Conservation (phyloP, 2,113 vertebrate species). For the Pteropus alecto region DNA sequence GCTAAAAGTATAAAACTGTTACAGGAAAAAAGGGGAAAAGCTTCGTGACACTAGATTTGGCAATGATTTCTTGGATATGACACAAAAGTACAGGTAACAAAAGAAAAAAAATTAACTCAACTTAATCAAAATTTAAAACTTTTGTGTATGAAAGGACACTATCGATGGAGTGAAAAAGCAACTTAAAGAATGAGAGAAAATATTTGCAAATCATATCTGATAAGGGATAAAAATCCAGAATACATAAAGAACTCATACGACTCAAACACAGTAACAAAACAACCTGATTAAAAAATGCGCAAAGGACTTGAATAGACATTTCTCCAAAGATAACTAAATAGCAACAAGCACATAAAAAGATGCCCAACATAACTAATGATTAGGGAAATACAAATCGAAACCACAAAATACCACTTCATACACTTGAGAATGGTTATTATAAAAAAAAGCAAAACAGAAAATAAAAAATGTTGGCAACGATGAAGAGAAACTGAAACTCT, state of each 20-base stretch:
- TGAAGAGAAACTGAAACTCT: not conserved
- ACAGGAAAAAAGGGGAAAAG: not conserved
- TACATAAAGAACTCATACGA: not conserved
- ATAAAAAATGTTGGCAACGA: not conserved
- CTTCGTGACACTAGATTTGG: not conserved
- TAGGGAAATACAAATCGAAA: not conserved
- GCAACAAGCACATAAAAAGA: not conserved
- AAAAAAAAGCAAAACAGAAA: not conserved
- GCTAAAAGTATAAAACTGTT: not conserved
- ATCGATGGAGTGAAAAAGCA: not conserved
- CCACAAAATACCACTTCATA: not conserved
- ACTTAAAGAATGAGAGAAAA: not conserved
- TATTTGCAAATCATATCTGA: not conserved
- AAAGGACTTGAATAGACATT: not conserved
- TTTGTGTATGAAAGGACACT: not conserved
- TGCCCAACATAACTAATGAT: not conserved
- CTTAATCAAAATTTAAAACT: not conserved
- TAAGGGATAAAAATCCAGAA: not conserved
- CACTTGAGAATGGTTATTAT: not conserved
- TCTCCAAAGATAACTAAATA: not conserved
- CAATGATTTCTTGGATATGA: not conserved
- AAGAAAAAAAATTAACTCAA: not conserved
- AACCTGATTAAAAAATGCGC: not conserved
- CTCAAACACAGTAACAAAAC: not conserved
- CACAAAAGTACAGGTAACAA: not conserved